Evolutionary conservation across 2,113 vertebrate genomes (phyloP).

Genomic region (Peromyscus polionotus): DNA sequence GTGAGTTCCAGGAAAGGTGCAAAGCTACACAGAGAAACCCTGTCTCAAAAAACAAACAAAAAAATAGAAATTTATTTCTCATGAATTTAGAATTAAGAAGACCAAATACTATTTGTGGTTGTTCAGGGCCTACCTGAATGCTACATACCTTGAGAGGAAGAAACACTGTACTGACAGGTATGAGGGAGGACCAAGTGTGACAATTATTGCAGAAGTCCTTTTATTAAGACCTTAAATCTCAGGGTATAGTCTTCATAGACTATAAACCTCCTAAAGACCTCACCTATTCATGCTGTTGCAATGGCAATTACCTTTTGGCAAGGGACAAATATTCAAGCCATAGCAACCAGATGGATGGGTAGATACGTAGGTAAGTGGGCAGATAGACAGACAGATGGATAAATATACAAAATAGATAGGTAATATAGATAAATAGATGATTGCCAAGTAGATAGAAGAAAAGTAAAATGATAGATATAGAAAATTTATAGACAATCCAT

Average conservation of each 20-base stretch:
- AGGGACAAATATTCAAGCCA: neutral
- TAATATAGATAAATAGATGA: neutral
- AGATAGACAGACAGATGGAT: neutral
- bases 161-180: neutral
- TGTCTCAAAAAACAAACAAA: too few species aligned
- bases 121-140: fast-evolving
- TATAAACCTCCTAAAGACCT: neutral
- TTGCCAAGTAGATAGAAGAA: neutral
- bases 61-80: neutral
- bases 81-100: neutral
- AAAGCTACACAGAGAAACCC: too few species aligned
- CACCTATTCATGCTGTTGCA: neutral
- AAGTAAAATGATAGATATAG: neutral
- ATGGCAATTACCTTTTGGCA: neutral
- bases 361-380: neutral
- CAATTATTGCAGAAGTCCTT: neutral
- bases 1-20: too few species aligned
- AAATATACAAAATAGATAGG: neutral
- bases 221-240: neutral
- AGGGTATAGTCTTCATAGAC: fast-evolving
- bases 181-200: too few species aligned
- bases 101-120: neutral
- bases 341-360: neutral
- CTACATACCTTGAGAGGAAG: neutral
- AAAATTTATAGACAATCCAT: neutral